Conservation (phyloP, 1,140 invertebrate species). For the Drosophila melanica region DNA sequence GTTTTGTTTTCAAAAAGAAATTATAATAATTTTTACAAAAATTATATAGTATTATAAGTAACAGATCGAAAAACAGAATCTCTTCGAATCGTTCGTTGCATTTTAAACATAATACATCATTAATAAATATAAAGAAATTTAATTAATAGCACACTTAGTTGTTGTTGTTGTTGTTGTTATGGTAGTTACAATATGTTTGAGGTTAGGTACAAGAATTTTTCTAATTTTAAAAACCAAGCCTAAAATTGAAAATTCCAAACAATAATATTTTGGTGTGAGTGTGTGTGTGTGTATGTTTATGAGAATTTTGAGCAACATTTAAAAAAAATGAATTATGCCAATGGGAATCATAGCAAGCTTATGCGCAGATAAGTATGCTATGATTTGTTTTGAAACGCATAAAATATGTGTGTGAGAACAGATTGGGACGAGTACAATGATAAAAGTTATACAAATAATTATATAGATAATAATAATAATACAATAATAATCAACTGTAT, state of each 20-base stretch:
- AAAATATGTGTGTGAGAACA: conserved; percentile 1
- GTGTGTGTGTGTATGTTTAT: background rate
- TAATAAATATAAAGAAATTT: conserved; percentile 29
- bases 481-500: conserved; percentile 47
- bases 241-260: conserved; percentile 75
- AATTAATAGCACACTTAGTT: conserved; percentile 51
- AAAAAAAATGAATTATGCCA: conserved; percentile 28
- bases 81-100: conserved; percentile 56
- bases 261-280: conserved; percentile 1
- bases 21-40: conserved; percentile 35
- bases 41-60: conserved; percentile 21
- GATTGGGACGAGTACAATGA: conserved; percentile 21
- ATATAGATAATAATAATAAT: conserved; percentile 36
- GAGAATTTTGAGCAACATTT: conserved; percentile 13
- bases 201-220: conserved; percentile 57
- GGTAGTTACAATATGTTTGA: conserved; percentile 3
- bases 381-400: conserved; percentile 17
- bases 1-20: conserved; percentile 18
- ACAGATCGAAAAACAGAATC: conserved; percentile 29
- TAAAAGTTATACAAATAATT: conserved; percentile 2
- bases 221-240: conserved; percentile 72
- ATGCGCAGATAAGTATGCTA: conserved; percentile 62
- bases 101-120: conserved; percentile 33
- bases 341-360: conserved; percentile 45
- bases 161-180: conserved; percentile 1